Base-by-base conservation (phyloP, 2,113 vertebrate species). In the Varanus komodoensis region DNA sequence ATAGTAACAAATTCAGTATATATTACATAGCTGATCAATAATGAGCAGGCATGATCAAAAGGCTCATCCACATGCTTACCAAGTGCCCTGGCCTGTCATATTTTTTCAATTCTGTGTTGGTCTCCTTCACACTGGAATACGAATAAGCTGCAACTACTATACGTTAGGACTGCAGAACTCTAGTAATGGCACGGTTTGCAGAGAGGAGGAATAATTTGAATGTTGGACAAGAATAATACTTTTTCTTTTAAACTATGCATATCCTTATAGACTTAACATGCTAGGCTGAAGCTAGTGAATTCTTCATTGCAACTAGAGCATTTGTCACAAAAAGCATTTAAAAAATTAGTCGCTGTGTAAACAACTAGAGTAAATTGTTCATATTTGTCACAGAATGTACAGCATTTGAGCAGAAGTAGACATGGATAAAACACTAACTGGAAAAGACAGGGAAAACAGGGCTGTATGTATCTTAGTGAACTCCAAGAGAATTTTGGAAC, bases 61-160 rank as follows among this genome's bases (percentile, higher is more conserved):
- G 34, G 74, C 27, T 86, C 19, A 81, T 81, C 29, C 44, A 64
- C 50, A n/a, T 71, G 27, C 44, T 86, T 71, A 48, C 83, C 0
- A 67, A n/a, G 2, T 34, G 27, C 69, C 27, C 87, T 89, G 85
- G 50, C 50, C 74, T 82, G 89, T 87, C 3, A 15, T 94, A 61
- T 84, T 77, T 92, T 91, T 93, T 57, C 61, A 84, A 71, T 77
- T 82, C 80, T 32, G 0, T 89, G 21, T 73, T 87, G 68, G 89
- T 34, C 67, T 85, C 69, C 71, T 14, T 89, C 17, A 29, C 6
- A 9, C 9, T 67, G 29, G 61, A 74, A n/a, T 86, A 50, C 71
- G 74, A 91, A 67, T 78, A 4, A 14, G 32, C 85, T 87, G 89
- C 86, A 50, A 75, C 2, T 19, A 88, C 82, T 89, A 50, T 0